These are phyloP conservation scores for Buphagus erythrorhynchus DNA, from an alignment of 2,797 vertebrate species.

Conservation along the genomic window DNA sequence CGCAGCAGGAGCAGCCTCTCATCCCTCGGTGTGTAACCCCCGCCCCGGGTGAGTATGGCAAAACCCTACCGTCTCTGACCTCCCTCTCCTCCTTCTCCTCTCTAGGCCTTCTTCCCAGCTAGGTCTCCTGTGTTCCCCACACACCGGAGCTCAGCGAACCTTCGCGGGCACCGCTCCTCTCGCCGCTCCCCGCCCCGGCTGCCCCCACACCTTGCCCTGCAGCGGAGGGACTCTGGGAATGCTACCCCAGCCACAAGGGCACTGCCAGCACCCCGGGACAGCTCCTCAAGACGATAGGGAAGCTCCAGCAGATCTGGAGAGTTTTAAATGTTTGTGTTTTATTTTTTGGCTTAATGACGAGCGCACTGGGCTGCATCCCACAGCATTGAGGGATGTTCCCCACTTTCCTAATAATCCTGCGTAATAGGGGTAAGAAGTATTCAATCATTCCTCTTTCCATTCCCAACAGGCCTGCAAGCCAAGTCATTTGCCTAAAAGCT, in stretches of 20 bases:
- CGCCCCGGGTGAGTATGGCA: neutral
- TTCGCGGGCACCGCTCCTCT: neutral
- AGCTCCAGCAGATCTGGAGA: neutral
- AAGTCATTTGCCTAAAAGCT: conserved; percentile 9
- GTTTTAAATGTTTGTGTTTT: neutral
- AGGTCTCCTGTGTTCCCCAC: neutral
- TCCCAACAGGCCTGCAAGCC: neutral
- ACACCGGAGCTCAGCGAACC: neutral
- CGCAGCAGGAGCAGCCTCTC: neutral
- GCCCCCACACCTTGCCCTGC: neutral
- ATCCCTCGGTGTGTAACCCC: neutral
- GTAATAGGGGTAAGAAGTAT: accelerated
- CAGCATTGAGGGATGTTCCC: neutral
- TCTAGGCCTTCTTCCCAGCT: neutral
- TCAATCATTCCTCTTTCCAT: neutral
- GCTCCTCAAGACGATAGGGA: neutral
- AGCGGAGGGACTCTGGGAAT: accelerated
- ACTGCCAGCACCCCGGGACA: neutral
- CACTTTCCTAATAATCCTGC: neutral
- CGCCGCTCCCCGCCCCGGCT: no score
- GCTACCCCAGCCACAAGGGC: neutral
- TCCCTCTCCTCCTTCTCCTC: neutral
- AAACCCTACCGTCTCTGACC: neutral
- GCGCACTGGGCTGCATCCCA: neutral
- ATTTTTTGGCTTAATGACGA: neutral